Evolutionary conservation across 2,797 vertebrate species (phyloP).

Genomic region (Eulemur rubriventer): DNA sequence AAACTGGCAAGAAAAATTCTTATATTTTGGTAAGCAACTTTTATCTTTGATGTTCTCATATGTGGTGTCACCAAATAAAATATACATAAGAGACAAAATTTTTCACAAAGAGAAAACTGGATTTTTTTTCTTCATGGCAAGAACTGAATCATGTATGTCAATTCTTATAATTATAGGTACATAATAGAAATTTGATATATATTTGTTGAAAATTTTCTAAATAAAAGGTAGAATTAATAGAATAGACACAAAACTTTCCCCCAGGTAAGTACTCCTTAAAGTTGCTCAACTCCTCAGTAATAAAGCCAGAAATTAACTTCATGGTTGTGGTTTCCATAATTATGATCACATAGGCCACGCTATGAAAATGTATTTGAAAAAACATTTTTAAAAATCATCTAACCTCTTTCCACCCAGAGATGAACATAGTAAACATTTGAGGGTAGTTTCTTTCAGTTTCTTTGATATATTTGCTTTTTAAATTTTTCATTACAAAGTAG

Average conservation of each 20-base stretch:
- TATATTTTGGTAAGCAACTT: not conserved
- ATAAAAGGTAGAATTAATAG: not conserved
- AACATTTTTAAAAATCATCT: not conserved
- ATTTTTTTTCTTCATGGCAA: not conserved
- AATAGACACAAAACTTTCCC: not conserved
- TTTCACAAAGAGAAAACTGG: not conserved
- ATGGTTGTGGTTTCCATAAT: not conserved
- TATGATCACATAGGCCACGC: not conserved
- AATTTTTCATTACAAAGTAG: not conserved
- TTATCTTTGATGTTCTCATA: not conserved
- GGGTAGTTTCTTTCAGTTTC: not conserved
- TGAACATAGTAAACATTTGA: not conserved
- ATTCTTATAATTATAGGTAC: not conserved
- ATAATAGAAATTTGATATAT: not conserved
- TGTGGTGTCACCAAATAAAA: not conserved
- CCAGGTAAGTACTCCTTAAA: not conserved
- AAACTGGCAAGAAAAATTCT: not conserved
- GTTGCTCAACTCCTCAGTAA: not conserved
- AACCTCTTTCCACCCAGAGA: not conserved
- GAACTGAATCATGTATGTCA: not conserved
- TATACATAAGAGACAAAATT: not conserved
- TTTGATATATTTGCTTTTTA: not conserved
- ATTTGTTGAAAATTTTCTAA: not conserved
- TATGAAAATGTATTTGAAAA: not conserved
- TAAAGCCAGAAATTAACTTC: not conserved